phyloP scores from a whole-genome alignment of 2,888 invertebrate species.

The Heliconius charithonia region DNA sequence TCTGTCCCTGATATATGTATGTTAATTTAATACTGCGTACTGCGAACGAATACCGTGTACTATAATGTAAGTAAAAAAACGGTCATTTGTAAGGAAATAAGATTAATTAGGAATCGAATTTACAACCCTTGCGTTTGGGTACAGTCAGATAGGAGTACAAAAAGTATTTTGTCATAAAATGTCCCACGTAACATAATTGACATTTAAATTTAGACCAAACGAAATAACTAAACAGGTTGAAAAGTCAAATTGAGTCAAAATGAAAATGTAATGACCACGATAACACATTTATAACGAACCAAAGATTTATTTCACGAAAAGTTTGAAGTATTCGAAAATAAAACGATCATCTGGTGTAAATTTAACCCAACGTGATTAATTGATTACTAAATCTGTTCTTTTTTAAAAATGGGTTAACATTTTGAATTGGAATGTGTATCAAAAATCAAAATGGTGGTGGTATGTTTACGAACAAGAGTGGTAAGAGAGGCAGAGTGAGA shows the following conservation, averaged over 20 bases:
- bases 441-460: not conserved
- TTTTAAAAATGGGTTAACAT: not conserved
- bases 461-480: not conserved
- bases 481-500: not conserved
- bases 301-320: conserved; percentile 26
- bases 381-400: conserved; percentile 14
- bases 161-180: not conserved
- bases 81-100: too few relatives aligned
- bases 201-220: conserved; percentile 1
- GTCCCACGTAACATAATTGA: not conserved
- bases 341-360: conserved; percentile 21
- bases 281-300: conserved; percentile 31
- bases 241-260: conserved; percentile 17
- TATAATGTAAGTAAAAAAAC: too few relatives aligned
- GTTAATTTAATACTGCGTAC: too few relatives aligned
- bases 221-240: not conserved
- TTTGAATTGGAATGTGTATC: not conserved
- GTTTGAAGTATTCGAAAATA: conserved; percentile 16
- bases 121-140: too few relatives aligned
- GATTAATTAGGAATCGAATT: too few relatives aligned
- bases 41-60: too few relatives aligned
- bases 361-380: conserved; percentile 7
- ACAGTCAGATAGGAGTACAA: too few relatives aligned
- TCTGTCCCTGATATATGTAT: too few relatives aligned
- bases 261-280: conserved; percentile 33